phyloP scores from a whole-genome alignment of 2,113 vertebrate species.

The Arvicanthis niloticus region DNA sequence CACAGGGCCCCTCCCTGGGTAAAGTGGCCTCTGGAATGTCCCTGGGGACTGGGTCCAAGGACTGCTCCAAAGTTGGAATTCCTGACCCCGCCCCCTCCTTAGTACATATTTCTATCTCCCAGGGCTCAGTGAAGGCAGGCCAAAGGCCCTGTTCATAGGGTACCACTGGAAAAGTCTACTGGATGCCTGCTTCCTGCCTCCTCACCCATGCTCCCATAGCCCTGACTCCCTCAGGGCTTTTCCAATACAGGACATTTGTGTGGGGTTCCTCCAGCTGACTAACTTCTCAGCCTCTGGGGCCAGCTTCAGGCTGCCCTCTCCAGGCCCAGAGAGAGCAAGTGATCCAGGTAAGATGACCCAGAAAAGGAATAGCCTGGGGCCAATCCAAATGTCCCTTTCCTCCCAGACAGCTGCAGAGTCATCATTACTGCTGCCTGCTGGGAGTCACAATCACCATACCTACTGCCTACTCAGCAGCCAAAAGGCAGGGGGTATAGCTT shows the following conservation, averaged over 20 bases:
- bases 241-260: neutral
- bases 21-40: conserved; percentile 56
- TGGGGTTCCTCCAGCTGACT: neutral
- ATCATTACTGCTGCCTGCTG: neutral
- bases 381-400: neutral
- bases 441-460: neutral
- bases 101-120: neutral
- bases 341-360: neutral
- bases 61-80: conserved; percentile 43
- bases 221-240: neutral
- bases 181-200: too few species aligned
- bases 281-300: neutral
- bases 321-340: neutral
- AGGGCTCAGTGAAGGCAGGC: neutral
- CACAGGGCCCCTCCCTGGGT: conserved; percentile 14
- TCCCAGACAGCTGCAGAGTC: neutral
- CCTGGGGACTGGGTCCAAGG: conserved; percentile 21
- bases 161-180: neutral
- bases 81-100: conserved; percentile 10
- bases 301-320: neutral
- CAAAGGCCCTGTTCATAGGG: neutral
- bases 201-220: neutral
- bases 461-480: neutral
- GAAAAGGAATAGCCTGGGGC: neutral
- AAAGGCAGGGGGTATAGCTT: neutral